Conservation (phyloP, 2,113 vertebrate species). For the Illadopsis cleaveri region DNA sequence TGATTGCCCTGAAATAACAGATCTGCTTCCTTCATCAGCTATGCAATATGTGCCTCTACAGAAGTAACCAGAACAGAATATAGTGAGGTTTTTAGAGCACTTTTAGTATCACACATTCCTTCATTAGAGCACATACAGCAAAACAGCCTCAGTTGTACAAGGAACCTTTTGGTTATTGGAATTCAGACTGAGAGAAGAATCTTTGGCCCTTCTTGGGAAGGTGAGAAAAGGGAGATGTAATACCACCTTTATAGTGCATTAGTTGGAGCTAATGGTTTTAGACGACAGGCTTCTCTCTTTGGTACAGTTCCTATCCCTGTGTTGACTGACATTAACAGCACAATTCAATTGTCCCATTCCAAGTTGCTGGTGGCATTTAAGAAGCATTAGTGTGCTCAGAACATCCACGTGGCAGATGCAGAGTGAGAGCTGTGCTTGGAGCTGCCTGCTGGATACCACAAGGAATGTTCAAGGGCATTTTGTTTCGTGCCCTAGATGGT, state of each 20-base stretch:
- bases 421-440: not conserved
- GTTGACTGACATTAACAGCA: not conserved
- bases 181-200: not conserved
- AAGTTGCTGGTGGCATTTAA: conserved; percentile 1
- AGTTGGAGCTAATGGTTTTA: not conserved
- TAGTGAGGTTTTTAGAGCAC: not conserved
- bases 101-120: fast-evolving
- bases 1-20: not conserved
- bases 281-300: not conserved
- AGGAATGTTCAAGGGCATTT: not conserved
- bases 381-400: not conserved
- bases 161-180: not conserved
- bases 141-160: not conserved
- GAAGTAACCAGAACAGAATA: not conserved
- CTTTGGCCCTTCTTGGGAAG: not conserved
- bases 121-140: not conserved
- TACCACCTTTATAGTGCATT: not conserved
- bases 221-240: not conserved
- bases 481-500: not conserved
- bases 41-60: not conserved
- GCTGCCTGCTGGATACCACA: not conserved
- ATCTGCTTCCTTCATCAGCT: not conserved
- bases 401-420: not conserved
- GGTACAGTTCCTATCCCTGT: not conserved
- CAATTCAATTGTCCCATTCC: not conserved